phyloP scores from a whole-genome alignment of 2,888 invertebrate species.

The Disparrhopalites patrizii region DNA sequence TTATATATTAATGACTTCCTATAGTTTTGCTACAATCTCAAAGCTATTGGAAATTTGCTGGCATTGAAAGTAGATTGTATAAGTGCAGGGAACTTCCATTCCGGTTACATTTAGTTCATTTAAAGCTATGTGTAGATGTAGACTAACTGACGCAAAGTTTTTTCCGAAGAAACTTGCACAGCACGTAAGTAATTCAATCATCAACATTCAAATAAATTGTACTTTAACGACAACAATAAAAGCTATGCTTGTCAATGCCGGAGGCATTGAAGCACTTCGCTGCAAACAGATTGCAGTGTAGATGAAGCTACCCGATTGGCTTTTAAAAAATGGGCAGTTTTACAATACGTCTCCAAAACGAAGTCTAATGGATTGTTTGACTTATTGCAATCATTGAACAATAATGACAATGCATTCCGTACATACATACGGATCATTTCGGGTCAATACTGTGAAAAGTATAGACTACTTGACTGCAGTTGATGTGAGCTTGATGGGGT shows the following conservation, averaged over 20 bases:
- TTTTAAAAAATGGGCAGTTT: background rate
- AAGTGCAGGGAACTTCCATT: background rate
- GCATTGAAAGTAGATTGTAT: background rate
- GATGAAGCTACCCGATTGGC: too few relatives aligned
- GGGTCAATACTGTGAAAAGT: too few relatives aligned
- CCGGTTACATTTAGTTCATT: background rate
- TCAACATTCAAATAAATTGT: background rate
- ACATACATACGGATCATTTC: too few relatives aligned
- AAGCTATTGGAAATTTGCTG: conserved; percentile 11
- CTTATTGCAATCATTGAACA: too few relatives aligned
- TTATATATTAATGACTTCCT: background rate
- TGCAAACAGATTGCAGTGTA: too few relatives aligned
- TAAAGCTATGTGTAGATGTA: too few relatives aligned
- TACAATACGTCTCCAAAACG: too few relatives aligned
- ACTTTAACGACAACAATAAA: background rate
- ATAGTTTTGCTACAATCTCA: conserved; percentile 3
- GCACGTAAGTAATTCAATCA: background rate
- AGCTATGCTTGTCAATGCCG: background rate
- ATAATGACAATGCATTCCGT: too few relatives aligned
- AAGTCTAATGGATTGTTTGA: too few relatives aligned
- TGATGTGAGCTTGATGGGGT: conserved; percentile 22
- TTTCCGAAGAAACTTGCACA: conserved; percentile 10
- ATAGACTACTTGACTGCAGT: conserved; percentile 13
- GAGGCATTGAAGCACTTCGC: too few relatives aligned
- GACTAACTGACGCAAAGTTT: conserved; percentile 13